Percentiles rank a stretch among this genome's conserved stretches.
phyloP scores from a whole-genome alignment of 1,140 invertebrate species.

The Octopus bimaculoides region DNA sequence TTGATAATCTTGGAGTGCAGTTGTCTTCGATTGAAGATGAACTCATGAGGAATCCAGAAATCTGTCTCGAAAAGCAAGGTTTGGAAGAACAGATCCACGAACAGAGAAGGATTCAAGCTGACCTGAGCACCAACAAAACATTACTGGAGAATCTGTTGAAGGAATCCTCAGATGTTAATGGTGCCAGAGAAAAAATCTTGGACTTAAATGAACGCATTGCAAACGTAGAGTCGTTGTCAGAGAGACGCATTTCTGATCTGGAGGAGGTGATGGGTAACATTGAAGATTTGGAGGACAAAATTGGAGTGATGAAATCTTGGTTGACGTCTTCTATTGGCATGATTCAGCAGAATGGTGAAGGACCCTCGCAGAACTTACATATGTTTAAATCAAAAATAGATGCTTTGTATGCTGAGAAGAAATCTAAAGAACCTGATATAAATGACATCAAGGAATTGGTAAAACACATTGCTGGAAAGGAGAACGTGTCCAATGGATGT shows the following conservation, averaged over 20 bases:
- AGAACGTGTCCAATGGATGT: slow-evolving; percentile 45
- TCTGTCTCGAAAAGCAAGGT: slow-evolving; percentile 83
- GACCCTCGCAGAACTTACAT: slow-evolving; percentile 16
- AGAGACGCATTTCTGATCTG: slow-evolving; percentile 87
- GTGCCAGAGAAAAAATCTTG: slow-evolving; percentile 87
- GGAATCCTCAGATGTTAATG: slow-evolving; percentile 52
- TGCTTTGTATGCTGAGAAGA: slow-evolving; percentile 44
- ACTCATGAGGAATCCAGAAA: slow-evolving; percentile 69
- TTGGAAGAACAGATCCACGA: slow-evolving; percentile 86
- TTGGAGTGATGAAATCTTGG: slow-evolving; percentile 44
- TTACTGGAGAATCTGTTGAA: slow-evolving; percentile 38
- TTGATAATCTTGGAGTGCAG: slow-evolving; percentile 81
- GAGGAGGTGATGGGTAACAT: slow-evolving; percentile 83
- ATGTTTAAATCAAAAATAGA: slow-evolving; percentile 43
- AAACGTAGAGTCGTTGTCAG: slow-evolving; percentile 82
- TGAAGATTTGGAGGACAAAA: slow-evolving; percentile 80
- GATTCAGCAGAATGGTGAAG: slow-evolving; percentile 38
- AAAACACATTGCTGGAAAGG: slow-evolving; percentile 40
- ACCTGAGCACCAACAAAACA: slow-evolving; percentile 79
- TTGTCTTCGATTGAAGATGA: slow-evolving; percentile 78
- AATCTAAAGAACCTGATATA: slow-evolving; percentile 44
- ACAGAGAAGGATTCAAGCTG: slow-evolving; percentile 75
- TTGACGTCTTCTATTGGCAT: slow-evolving; percentile 39
- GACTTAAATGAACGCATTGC: slow-evolving; percentile 88
- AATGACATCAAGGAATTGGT: slow-evolving; percentile 42